A percentile compares a stretch with the other conserved stretches of the same genome.
Conservation (phyloP, 2,113 vertebrate species). For the Tychaedon coryphoeus region DNA sequence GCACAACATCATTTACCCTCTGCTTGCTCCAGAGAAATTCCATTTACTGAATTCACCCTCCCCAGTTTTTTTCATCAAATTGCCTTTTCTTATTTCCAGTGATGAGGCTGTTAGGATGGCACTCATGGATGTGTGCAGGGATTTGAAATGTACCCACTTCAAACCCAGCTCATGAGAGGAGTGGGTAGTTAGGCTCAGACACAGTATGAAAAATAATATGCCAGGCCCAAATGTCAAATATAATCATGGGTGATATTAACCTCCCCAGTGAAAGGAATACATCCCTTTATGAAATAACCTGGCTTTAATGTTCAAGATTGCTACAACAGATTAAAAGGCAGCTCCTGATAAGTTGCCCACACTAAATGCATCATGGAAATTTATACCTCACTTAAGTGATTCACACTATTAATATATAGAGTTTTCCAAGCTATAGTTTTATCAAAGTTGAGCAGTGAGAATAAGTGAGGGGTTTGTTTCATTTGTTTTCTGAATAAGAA, state of each 20-base stretch:
- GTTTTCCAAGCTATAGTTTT: neutral
- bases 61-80: neutral
- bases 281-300: constrained; percentile 51
- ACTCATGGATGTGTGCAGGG: constrained; percentile 25
- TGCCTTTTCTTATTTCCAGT: constrained; percentile 7
- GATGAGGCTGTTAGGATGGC: neutral
- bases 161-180: neutral
- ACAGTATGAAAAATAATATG: neutral
- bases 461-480: neutral
- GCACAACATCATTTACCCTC: neutral
- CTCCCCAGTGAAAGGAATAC: constrained; percentile 22
- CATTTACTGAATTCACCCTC: neutral
- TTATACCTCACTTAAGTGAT: constrained; percentile 58
- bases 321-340: constrained; percentile 32
- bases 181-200: constrained; percentile 23
- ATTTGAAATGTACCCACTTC: constrained; percentile 46
- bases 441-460: neutral
- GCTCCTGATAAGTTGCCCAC: constrained; percentile 35
- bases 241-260: constrained; percentile 55
- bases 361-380: constrained; percentile 62
- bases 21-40: neutral
- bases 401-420: constrained; percentile 61
- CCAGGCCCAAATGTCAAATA: constrained; percentile 55
- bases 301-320: constrained; percentile 53
- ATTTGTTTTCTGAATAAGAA: neutral